These are phyloP conservation scores for Aleiodes sp. DNA, from an alignment of 1,140 invertebrate genomes.

Conservation along the genomic window DNA sequence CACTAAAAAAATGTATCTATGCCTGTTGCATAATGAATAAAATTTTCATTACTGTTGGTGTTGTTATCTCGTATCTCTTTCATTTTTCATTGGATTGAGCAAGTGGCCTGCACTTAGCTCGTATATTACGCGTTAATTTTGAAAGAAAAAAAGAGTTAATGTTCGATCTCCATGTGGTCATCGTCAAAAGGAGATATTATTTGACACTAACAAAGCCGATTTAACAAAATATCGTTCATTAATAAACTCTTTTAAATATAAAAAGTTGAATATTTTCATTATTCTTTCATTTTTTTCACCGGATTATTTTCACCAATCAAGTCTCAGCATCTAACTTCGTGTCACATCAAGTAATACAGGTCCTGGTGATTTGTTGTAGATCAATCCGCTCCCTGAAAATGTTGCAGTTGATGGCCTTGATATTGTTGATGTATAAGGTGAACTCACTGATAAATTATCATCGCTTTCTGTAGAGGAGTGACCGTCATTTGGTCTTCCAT, in stretches of 20 bases:
- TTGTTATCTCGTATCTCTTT: neutral
- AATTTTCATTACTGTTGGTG: no score
- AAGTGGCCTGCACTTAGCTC: constrained; percentile 51
- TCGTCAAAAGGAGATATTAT: neutral
- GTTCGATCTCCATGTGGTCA: neutral
- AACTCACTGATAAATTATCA: constrained; percentile 31
- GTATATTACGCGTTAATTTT: constrained; percentile 24
- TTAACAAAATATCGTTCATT: constrained; percentile 51
- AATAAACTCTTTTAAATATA: constrained; percentile 56
- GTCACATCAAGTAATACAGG: constrained; percentile 60
- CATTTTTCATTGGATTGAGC: constrained; percentile 35
- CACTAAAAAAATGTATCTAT: neutral
- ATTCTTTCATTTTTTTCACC: neutral
- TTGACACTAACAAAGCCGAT: constrained; percentile 36
- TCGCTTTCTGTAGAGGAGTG: constrained; percentile 35
- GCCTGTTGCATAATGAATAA: neutral
- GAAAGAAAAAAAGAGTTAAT: no score
- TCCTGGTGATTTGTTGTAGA: constrained; percentile 56
- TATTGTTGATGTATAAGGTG: constrained; percentile 33
- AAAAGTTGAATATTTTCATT: constrained; percentile 41
- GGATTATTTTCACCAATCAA: neutral
- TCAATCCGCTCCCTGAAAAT: constrained; percentile 59
- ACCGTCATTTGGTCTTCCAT: constrained; percentile 42
- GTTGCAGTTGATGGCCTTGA: constrained; percentile 44
- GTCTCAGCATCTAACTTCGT: constrained; percentile 52